Conservation (phyloP, 1,140 invertebrate genomes). For the Drosophila orosa region DNA sequence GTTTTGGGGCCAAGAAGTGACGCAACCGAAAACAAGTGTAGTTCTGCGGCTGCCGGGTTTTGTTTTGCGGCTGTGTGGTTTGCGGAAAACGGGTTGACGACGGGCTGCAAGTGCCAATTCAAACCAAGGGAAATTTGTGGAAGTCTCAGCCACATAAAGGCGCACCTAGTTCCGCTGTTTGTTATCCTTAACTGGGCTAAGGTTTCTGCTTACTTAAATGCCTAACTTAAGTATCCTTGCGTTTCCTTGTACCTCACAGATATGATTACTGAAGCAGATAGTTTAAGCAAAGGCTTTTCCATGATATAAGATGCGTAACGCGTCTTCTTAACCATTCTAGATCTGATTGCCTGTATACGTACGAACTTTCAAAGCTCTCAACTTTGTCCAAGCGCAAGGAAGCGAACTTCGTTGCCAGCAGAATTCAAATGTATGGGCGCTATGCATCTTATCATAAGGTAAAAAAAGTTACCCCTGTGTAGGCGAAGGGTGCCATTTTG, state of each 20-base stretch:
- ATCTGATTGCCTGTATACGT: background rate
- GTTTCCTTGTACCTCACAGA: no score
- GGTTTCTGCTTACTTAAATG: no score
- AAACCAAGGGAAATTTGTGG: background rate
- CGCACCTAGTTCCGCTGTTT: no score
- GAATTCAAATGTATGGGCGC: background rate
- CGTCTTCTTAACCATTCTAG: background rate
- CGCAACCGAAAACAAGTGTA: constrained; percentile 51
- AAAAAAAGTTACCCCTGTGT: background rate
- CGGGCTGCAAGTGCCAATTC: constrained; percentile 4
- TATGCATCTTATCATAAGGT: background rate
- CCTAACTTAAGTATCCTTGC: no score
- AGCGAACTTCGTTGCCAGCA: background rate
- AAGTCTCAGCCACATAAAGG: background rate
- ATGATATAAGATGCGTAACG: background rate
- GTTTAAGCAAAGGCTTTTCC: no score
- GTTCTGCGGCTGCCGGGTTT: constrained; percentile 47
- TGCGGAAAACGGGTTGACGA: constrained; percentile 13
- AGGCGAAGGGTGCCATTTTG: background rate
- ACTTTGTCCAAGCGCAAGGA: background rate
- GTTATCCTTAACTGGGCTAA: no score
- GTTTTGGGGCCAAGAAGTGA: constrained; percentile 22
- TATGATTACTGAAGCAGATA: no score
- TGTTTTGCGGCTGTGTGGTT: constrained; percentile 33
- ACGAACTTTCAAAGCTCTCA: background rate